Base-by-base conservation (phyloP, 2,797 vertebrate species). In the Pogonophryne albipinna region DNA sequence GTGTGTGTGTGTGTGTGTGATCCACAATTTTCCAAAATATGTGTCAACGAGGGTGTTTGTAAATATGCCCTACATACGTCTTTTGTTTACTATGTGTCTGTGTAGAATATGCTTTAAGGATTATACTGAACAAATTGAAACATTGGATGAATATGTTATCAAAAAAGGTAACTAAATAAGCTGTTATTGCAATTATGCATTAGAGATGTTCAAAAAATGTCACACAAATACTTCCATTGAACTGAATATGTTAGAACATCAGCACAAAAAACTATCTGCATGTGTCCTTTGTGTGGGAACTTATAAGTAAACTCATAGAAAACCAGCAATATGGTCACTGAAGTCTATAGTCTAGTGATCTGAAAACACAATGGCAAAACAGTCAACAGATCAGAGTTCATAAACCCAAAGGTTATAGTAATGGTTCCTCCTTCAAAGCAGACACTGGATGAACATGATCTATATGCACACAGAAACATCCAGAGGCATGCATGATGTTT, bases 401-500 rank as follows among this genome's bases (percentile, higher is more conserved):
- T 55, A n/a, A 63, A 75, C 49, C 15, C 31, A 62, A 17, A 53
- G 6, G n/a, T 75, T 56, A 14, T 11, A 1, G 6, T 60, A 38
- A 62, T n/a, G 3, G n/a, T 45, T 76, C 66, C 49, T 51, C 52
- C 14, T 58, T 7, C 47, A 63, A 16, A 66, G 16, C 34, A 70
- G 71, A 86, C 67, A 44, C 68, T 63, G 20, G 41, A 27, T 63
- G 20, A 45, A 20, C 78, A 42, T 57, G 52, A 66, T 71, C 27
- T 58, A 50, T 49, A 62, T 42, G 31, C 47, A 45, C 19, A 52
- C 49, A 64, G 14, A 76, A 67, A 46, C 57, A 55, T 17, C 56
- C 55, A 68, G 11, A 60, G 44, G n/a, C n/a, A n/a, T n/a, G 13
- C 57, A 66, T 62, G 76, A 84, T 82, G 80, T 92, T 90, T 71